These are phyloP conservation scores for Patella caerulea DNA, from an alignment of 2,888 invertebrate species.

Conservation along the genomic window DNA sequence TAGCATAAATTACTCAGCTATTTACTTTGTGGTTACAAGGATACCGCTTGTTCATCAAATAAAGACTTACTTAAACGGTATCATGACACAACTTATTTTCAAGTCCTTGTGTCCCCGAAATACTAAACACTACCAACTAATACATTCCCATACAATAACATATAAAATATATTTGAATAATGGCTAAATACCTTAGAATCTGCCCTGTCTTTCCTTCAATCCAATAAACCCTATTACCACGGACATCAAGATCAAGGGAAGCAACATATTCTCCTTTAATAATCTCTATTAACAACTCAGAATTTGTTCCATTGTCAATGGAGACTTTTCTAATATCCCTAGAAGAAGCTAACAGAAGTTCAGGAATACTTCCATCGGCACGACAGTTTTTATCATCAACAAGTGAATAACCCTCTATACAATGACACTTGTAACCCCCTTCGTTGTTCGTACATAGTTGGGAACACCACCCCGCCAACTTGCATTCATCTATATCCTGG, in stretches of 20 bases:
- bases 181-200: constrained; percentile 84
- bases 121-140: not conserved
- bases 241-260: constrained; percentile 93
- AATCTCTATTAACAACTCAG: constrained; percentile 90
- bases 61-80: too few species aligned
- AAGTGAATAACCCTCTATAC: constrained; percentile 87
- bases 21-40: too few species aligned
- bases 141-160: too few species aligned
- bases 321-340: constrained; percentile 93
- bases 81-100: too few species aligned
- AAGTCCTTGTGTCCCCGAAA: too few species aligned
- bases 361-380: constrained; percentile 77
- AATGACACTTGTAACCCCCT: constrained; percentile 93
- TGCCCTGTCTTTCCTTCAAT: constrained; percentile 92
- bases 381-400: constrained; percentile 74
- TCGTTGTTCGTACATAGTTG: constrained; percentile 92
- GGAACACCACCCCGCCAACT: constrained; percentile 89
- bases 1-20: too few species aligned
- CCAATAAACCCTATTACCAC: constrained; percentile 96
- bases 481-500: constrained; percentile 88
- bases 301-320: too few species aligned
- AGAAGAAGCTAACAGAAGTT: constrained; percentile 88
- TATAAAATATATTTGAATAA: not conserved
- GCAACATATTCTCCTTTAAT: constrained; percentile 82
- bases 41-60: too few species aligned